A percentile compares a stretch with the other conserved stretches of the same genome.
phyloP scores from a whole-genome alignment of 2,888 invertebrate species.

The Thecophora atra region DNA sequence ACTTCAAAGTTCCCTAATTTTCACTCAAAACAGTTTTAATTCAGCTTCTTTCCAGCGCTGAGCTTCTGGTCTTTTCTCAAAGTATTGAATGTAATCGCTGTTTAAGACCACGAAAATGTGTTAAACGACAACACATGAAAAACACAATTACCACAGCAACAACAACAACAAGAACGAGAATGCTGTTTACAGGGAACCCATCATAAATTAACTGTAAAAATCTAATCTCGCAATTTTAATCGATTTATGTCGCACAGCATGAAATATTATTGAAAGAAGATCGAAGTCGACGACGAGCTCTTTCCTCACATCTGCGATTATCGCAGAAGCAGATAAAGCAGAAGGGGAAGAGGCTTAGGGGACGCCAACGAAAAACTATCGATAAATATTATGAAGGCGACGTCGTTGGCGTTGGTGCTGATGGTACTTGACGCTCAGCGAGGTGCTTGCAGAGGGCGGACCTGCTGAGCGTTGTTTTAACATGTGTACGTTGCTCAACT shows the following conservation, averaged over 20 bases:
- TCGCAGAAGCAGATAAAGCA: not conserved
- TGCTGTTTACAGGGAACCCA: not conserved
- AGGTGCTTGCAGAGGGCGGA: slow-evolving; percentile 13
- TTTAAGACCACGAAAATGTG: not conserved
- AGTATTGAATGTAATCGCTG: not conserved
- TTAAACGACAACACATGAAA: not conserved
- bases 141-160: not conserved
- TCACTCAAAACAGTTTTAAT: too few relatives aligned
- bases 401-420: not conserved
- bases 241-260: slow-evolving; percentile 51
- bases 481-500: slow-evolving; percentile 17
- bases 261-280: slow-evolving; percentile 46
- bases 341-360: not conserved
- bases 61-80: not conserved
- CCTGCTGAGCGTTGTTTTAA: slow-evolving; percentile 3
- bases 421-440: not conserved
- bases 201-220: slow-evolving; percentile 51
- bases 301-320: not conserved
- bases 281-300: slow-evolving; percentile 33
- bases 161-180: not conserved
- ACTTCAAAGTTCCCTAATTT: too few relatives aligned
- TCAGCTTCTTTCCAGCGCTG: too few relatives aligned
- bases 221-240: slow-evolving; percentile 50
- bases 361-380: slow-evolving; percentile 10
- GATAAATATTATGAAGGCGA: not conserved